Evolutionary conservation across 2,113 vertebrate genomes (phyloP), one percentile per base, ranked within the genome.

Genomic region (Plectropomus leopardus): DNA sequence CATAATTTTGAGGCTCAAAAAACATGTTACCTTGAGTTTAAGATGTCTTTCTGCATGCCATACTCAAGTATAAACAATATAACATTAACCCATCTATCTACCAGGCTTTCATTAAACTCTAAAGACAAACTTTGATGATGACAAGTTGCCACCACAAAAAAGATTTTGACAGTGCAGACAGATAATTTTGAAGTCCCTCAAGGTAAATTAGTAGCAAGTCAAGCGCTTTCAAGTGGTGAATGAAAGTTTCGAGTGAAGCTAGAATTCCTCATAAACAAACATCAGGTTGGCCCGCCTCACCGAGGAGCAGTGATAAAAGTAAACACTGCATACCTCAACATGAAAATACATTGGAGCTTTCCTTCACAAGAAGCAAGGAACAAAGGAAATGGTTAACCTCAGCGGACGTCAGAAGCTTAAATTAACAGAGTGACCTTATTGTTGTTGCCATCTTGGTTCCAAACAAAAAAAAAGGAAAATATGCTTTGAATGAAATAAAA

Each of bases 161-260:
- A 89, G 81, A 78, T 74, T 83, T 69, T 78, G 59, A 91, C 90
- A 86, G 92, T 24, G 84, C 85, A 92, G 92, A 93, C 90, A 91
- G 91, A 94, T 92, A 73, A 90, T 94, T 95, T 90, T 85, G 77
- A 94, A 93, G 90, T 90, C 82, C 68, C 86, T 85, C 60, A 76
- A 93, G 89, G 93, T 94, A 94, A 93, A 95, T 95, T 91, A 95
- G 90, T 92, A 94, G 94, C 86, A 84, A 93, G 88, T 91, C 85
- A 84, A 92, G 90, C 77, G 81, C 94, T 95, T 96, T 96, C 84
- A 95, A 95, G 95, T 95, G 94, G 94, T 87, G 88, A 93, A 94
- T 90, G 89, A 95, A 95, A 95, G 92, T 94, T 94, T 76, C 61
- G 50, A 93, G 91, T 72, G 88, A 92, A 94, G 88, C 80, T 89